Base-by-base conservation (phyloP, 2,797 vertebrate species). In the Melanotaenia boesemani region DNA sequence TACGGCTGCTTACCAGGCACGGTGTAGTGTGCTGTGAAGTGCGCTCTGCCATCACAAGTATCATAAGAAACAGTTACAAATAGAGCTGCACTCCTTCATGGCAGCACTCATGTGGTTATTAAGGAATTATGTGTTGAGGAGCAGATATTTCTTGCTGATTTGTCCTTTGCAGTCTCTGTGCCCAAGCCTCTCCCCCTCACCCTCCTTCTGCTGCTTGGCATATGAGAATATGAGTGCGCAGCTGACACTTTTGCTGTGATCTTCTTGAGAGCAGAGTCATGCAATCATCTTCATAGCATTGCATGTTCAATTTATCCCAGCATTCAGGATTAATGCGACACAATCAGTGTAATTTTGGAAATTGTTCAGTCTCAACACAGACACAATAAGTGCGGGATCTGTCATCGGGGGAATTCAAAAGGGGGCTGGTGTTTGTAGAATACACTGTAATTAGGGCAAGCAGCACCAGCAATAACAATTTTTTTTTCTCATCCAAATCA, bases 281-380 rank as follows among this genome's bases (percentile, higher is more conserved):
- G 88, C 84, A 86, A 89, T 93, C 88, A 86, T 89, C 86, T 68
- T 66, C 83, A 91, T 67, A 77, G 85, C 58, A 0, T 62, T 44
- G 70, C 81, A 74, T 77, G 86, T 90, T 88, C 76, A 81, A 67
- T 91, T 87, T 85, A 68, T 84, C 70, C 79, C 39, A 20, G 74
- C 67, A 41, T 83, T 90, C 70, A 55, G 59, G 61, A 80, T 86
- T 88, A 86, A 84, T 80, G 66, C 82, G 48, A 28, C 68, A 66
- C 83, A 91, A 91, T 91, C 84, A 84, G 67, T 37, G 72, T 18
- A 60, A 60, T 70, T 80, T 80, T 81, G 67, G 81, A 77, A 88
- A 79, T 68, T 76, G 79, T 83, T 85, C 84, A 87, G 84, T 91
- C 83, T 84, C 69, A 77, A 79, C 67, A 46, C 57, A 82, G 74